A percentile compares a stretch with the other conserved stretches of the same genome.
Evolutionary conservation across 2,113 vertebrate species (phyloP).

Genomic region (Xenus cinereus): DNA sequence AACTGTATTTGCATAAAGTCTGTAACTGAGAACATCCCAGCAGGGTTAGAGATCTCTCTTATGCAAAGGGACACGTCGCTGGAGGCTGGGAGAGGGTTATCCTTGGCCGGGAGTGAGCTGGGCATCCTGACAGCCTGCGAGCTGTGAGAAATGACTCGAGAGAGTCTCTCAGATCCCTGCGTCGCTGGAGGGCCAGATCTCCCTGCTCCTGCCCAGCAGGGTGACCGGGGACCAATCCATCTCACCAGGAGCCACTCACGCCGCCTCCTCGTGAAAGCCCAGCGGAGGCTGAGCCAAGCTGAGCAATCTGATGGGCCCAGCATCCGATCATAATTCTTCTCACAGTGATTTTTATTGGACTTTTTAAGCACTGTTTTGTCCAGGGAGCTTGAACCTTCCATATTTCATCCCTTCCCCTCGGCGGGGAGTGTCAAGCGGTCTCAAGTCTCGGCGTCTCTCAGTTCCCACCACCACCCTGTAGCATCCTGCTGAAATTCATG

Average conservation of each 20-base stretch:
- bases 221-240: neutral
- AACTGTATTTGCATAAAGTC: neutral
- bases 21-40: neutral
- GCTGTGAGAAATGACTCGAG: neutral
- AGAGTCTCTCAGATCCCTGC: neutral
- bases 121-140: neutral
- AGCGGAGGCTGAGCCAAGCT: neutral
- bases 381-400: neutral
- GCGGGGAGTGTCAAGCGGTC: neutral
- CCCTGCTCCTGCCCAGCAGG: neutral
- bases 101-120: accelerated
- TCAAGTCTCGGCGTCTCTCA: neutral
- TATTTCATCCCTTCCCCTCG: neutral
- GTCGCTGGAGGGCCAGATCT: neutral
- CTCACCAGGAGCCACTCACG: neutral
- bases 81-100: neutral
- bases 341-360: neutral
- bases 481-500: neutral
- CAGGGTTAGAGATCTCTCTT: neutral
- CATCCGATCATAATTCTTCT: neutral
- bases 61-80: neutral
- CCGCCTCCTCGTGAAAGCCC: neutral
- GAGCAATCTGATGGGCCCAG: neutral
- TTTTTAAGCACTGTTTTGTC: neutral
- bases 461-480: neutral